Evolutionary conservation across 2,113 vertebrate species (phyloP).

Genomic region (Gadus chalcogrammus): DNA sequence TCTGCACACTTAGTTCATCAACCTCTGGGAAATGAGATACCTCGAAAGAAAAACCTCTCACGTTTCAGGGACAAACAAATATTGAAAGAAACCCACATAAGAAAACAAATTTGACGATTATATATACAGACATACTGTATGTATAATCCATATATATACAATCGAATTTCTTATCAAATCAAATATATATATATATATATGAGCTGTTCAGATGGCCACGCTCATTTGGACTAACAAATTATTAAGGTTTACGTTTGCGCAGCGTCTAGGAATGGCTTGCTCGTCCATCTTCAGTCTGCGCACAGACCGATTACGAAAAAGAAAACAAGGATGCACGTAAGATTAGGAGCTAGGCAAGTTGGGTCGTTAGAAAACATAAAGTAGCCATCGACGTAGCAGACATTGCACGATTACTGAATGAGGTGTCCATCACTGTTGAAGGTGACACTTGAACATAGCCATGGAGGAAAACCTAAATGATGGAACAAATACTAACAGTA

Average conservation of each 20-base stretch:
- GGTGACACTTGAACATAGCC: conserved; percentile 53
- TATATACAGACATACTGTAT: no score
- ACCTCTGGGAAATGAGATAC: conserved; percentile 36
- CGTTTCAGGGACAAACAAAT: conserved; percentile 41
- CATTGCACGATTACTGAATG: conserved; percentile 79
- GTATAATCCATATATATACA: no score
- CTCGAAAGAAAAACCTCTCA: conserved; percentile 34
- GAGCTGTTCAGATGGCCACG: no score
- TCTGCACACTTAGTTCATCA: conserved; percentile 7
- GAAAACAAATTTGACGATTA: conserved; percentile 62
- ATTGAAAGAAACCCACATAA: conserved; percentile 47
- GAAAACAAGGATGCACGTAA: conserved; percentile 42
- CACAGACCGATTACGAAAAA: conserved; percentile 68
- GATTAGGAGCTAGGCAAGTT: conserved; percentile 78
- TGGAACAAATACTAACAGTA: conserved; percentile 31
- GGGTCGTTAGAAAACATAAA: conserved; percentile 85
- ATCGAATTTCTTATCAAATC: no score
- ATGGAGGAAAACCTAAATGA: conserved; percentile 49
- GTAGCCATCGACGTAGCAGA: conserved; percentile 74
- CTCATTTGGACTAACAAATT: conserved; percentile 1
- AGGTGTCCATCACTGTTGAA: conserved; percentile 66
- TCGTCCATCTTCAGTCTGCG: conserved; percentile 32
- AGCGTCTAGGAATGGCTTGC: conserved; percentile 48
- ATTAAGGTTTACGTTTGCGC: conserved; percentile 66
- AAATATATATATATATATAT: no score